phyloP scores from a whole-genome alignment of 2,888 invertebrate genomes.

The Sisyra terminalis region DNA sequence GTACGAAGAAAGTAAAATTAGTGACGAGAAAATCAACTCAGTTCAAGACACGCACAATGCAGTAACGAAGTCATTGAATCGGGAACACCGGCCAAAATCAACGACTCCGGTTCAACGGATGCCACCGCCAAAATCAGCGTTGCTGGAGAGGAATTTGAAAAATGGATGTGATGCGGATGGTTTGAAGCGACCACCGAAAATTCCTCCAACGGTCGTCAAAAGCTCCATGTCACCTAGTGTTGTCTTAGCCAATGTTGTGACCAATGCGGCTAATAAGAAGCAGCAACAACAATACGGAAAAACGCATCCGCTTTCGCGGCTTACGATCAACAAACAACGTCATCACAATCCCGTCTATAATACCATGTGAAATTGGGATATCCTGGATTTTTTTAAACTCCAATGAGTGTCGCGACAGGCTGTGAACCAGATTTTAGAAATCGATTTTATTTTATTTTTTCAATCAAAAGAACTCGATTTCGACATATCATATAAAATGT shows the following conservation, averaged over 20 bases:
- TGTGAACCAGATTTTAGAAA: too few species aligned
- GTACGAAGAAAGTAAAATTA: constrained; percentile 36
- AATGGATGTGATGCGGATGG: constrained; percentile 14
- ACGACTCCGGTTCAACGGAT: constrained; percentile 11
- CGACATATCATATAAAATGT: too few species aligned
- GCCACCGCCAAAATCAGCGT: constrained; percentile 17
- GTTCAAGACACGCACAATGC: constrained; percentile 6
- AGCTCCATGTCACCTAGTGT: constrained; percentile 24
- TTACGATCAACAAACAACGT: constrained; percentile 60
- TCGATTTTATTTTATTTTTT: too few species aligned
- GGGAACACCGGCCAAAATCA: constrained; percentile 11
- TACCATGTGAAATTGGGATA: constrained; percentile 64
- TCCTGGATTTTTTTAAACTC: constrained; percentile 9
- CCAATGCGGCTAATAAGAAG: constrained; percentile 55
- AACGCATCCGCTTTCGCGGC: constrained; percentile 79
- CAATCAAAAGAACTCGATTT: too few species aligned
- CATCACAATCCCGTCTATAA: constrained; percentile 75
- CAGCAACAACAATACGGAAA: constrained; percentile 81
- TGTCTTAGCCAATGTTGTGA: constrained; percentile 47
- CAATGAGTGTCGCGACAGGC: too few species aligned
- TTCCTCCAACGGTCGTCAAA: constrained; percentile 12
- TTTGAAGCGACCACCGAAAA: constrained; percentile 10
- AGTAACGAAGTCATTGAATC: constrained; percentile 7
- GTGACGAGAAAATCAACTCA: constrained; percentile 6
- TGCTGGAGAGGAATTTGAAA: constrained; percentile 18